Evolutionary conservation across 2,113 vertebrate species (phyloP).

Genomic region (Dromas ardeola): DNA sequence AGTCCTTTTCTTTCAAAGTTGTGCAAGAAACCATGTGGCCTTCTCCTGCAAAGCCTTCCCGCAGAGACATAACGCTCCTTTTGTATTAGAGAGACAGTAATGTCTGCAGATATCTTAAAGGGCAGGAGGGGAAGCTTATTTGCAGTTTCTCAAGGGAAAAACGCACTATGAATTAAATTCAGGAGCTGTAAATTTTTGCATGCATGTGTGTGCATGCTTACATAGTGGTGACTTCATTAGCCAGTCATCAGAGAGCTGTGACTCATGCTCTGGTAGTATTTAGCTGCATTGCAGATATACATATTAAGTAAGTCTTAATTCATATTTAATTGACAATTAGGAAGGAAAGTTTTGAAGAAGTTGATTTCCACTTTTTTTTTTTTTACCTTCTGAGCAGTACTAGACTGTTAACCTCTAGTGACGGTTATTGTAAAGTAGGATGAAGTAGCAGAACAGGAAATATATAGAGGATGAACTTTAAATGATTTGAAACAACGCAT

Average conservation of each 20-base stretch:
- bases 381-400: not conserved
- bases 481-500: not conserved
- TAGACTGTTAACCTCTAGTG: not conserved
- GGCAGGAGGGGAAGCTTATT: not conserved
- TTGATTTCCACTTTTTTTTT: not conserved
- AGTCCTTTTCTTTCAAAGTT: not conserved
- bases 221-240: not conserved
- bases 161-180: not conserved
- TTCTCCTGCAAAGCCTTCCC: not conserved
- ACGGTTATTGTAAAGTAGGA: not conserved
- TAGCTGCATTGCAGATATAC: not conserved
- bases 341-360: not conserved
- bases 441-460: not conserved
- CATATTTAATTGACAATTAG: conserved; percentile 49
- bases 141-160: not conserved
- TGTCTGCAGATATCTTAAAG: not conserved
- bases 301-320: not conserved
- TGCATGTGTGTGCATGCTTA: not conserved
- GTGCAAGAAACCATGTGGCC: not conserved
- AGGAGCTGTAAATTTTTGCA: not conserved
- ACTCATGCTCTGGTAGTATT: not conserved
- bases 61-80: not conserved
- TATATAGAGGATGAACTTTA: not conserved
- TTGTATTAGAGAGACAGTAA: not conserved
- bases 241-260: not conserved